phyloP scores from a whole-genome alignment of 64 coral and sea anemone genomes.

The Catalaphyllia jardinei region DNA sequence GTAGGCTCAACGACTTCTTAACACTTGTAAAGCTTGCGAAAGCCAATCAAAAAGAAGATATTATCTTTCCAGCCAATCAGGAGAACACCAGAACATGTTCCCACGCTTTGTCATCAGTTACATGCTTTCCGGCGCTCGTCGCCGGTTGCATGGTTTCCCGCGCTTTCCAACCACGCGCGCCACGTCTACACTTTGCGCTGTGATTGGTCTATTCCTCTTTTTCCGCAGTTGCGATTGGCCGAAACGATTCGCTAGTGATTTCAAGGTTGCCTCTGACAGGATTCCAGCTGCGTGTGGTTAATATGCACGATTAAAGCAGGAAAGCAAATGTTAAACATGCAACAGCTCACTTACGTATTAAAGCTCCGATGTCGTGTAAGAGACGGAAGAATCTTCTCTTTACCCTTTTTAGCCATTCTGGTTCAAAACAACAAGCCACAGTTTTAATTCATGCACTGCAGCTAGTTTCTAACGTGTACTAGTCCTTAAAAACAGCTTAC shows the following conservation, averaged over 20 bases:
- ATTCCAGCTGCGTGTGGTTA: constrained; percentile 2
- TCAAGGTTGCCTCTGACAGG: background rate
- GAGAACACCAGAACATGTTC: background rate
- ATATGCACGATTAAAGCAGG: background rate
- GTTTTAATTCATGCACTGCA: constrained; percentile 7
- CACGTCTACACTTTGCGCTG: background rate
- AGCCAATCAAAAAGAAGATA: no score
- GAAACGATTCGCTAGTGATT: background rate
- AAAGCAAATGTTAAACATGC: background rate
- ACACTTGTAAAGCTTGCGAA: no score
- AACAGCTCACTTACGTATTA: constrained; percentile 37
- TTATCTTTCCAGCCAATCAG: no score
- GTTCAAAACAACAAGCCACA: constrained; percentile 34
- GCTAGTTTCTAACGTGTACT: background rate
- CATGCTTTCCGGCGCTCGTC: background rate
- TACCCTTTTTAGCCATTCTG: constrained; percentile 39
- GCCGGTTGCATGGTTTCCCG: background rate
- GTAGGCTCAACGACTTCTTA: no score
- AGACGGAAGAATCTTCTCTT: constrained; percentile 38
- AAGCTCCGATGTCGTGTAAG: constrained; percentile 33
- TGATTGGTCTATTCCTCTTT: background rate
- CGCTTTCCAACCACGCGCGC: background rate
- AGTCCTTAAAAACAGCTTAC: background rate
- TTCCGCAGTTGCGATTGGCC: background rate
- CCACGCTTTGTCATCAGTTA: background rate